Evolutionary conservation across 2,113 vertebrate species (phyloP).

Genomic region (Corythaixoides concolor): DNA sequence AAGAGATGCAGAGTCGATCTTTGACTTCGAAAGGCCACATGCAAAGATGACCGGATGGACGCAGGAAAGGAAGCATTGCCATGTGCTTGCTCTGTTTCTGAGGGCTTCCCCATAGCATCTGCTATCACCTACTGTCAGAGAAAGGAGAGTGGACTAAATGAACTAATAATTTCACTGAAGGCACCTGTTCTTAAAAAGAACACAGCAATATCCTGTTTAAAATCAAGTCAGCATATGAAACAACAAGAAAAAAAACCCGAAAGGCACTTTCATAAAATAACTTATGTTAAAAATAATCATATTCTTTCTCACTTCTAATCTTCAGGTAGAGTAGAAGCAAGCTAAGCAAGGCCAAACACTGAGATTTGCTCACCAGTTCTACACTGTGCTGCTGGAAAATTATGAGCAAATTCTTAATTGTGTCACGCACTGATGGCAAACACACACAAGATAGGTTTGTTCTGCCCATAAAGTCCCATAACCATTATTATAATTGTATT

Average conservation of each 20-base stretch:
- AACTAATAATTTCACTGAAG: not conserved
- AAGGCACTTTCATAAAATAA: not conserved
- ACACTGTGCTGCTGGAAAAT: not conserved
- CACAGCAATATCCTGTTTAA: not conserved
- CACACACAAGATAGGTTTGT: not conserved
- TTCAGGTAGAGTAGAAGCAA: not conserved
- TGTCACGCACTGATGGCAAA: not conserved
- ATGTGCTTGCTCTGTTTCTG: not conserved
- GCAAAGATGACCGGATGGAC: not conserved
- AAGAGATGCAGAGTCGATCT: not conserved
- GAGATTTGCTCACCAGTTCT: not conserved
- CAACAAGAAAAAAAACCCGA: not conserved
- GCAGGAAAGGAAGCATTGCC: not conserved
- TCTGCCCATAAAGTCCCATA: not conserved
- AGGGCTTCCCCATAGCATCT: not conserved
- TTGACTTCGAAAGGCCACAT: not conserved
- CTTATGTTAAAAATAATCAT: not conserved
- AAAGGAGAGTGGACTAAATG: not conserved
- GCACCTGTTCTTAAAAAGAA: not conserved
- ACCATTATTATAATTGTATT: not conserved
- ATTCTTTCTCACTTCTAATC: not conserved
- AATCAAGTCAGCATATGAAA: not conserved
- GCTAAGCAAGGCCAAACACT: not conserved
- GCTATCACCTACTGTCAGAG: not conserved
- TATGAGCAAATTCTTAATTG: not conserved